These are phyloP conservation scores for Pygocentrus nattereri DNA, from an alignment of 2,797 vertebrate species.

Conservation along the genomic window DNA sequence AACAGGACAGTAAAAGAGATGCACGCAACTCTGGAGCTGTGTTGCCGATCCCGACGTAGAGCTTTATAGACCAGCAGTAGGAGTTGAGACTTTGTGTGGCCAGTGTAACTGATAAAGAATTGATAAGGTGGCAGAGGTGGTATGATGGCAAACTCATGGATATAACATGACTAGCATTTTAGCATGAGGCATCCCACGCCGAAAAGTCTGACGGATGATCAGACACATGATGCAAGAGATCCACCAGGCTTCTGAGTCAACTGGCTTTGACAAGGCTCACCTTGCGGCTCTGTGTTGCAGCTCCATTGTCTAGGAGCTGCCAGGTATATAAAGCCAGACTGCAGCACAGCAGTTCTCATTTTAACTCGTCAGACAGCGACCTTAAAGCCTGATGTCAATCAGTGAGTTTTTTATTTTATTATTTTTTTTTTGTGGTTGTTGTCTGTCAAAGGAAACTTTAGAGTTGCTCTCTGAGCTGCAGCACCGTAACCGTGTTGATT, in stretches of 20 bases:
- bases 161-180: background rate
- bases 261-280: conserved; percentile 24
- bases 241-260: conserved; percentile 26
- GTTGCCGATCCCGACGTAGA: too few relatives aligned
- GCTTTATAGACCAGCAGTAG: too few relatives aligned
- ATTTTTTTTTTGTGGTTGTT: conserved; percentile 8
- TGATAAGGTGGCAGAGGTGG: too few relatives aligned
- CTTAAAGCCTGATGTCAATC: conserved; percentile 26
- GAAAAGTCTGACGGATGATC: background rate
- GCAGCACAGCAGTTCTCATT: background rate
- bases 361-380: background rate
- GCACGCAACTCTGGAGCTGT: too few relatives aligned
- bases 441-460: conserved; percentile 9
- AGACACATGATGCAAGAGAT: conserved; percentile 19
- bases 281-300: background rate
- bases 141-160: too few relatives aligned
- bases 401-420: conserved; percentile 9
- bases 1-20: too few relatives aligned
- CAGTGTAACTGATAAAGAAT: too few relatives aligned
- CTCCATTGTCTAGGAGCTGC: conserved; percentile 22
- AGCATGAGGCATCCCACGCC: background rate
- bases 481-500: background rate
- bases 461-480: background rate
- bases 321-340: conserved; percentile 14
- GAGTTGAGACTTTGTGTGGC: too few relatives aligned